A percentile compares a stretch with the other conserved stretches of the same genome.
phyloP scores from a whole-genome alignment of 2,797 vertebrate species.

The Tauraco hartlaubi region DNA sequence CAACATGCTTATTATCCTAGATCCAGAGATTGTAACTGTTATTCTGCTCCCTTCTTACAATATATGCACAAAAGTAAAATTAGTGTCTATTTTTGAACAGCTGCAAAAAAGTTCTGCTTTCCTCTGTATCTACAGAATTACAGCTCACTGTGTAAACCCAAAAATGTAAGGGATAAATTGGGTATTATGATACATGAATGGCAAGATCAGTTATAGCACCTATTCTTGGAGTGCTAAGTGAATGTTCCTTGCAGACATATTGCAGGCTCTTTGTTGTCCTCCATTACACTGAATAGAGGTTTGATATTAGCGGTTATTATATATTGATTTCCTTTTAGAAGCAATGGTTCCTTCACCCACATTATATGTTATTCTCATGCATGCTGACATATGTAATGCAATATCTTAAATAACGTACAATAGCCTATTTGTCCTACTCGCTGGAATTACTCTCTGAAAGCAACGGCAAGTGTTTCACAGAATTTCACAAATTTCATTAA shows the following conservation, averaged over 20 bases:
- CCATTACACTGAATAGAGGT: background rate
- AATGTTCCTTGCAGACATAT: background rate
- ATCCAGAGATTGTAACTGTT: background rate
- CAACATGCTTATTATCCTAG: background rate
- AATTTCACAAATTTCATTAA: conserved; percentile 3
- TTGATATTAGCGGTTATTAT: conserved; percentile 18
- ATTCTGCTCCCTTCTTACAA: background rate
- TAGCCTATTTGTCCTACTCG: background rate
- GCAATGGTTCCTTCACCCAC: background rate
- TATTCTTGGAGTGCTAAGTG: background rate
- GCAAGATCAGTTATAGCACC: background rate
- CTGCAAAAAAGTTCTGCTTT: background rate
- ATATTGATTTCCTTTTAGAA: conserved; percentile 34
- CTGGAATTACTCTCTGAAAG: background rate
- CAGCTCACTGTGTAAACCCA: background rate
- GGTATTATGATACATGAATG: background rate
- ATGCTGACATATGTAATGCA: background rate
- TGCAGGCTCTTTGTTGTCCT: background rate
- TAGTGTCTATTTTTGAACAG: background rate
- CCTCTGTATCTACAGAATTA: background rate
- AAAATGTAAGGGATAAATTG: background rate
- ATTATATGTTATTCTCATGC: background rate
- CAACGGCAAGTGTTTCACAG: background rate
- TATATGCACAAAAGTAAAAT: background rate
- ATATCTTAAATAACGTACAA: background rate